phyloP scores from a whole-genome alignment of 2,113 vertebrate genomes.

The Pseudopodoces humilis region DNA sequence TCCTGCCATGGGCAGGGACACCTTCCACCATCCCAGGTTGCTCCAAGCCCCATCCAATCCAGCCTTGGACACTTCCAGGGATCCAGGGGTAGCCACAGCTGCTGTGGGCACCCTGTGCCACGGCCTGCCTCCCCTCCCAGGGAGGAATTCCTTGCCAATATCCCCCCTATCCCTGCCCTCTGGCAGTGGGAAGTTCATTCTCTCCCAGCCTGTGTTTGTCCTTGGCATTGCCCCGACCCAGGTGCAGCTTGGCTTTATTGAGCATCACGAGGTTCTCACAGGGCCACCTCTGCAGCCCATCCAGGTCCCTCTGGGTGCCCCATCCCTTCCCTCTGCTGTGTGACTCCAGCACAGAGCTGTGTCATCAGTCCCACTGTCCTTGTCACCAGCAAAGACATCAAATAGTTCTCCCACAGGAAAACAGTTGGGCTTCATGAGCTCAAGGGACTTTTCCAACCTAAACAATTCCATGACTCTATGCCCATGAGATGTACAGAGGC shows the following conservation, averaged over 20 bases:
- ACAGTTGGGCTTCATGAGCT: not conserved
- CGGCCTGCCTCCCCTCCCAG: no score
- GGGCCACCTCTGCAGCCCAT: not conserved
- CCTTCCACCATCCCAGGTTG: not conserved
- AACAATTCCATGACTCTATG: not conserved
- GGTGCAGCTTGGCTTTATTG: not conserved
- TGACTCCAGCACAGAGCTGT: not conserved
- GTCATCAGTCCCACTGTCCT: not conserved
- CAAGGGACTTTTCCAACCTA: not conserved
- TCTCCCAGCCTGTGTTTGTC: not conserved
- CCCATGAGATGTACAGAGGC: accelerated
- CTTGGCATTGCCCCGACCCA: not conserved
- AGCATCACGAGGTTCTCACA: not conserved
- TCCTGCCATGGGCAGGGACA: not conserved
- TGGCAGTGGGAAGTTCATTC: not conserved
- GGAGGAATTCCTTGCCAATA: not conserved
- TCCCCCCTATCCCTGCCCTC: not conserved
- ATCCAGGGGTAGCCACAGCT: not conserved
- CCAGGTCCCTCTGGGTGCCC: not conserved
- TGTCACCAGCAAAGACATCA: not conserved
- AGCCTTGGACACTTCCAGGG: not conserved
- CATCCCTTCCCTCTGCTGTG: not conserved
- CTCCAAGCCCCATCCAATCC: not conserved
- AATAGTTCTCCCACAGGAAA: not conserved
- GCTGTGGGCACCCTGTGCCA: not conserved